Percentiles rank a stretch among this genome's conserved stretches.
Conservation (phyloP, 2,113 vertebrate genomes). For the Corydoras sp. region DNA sequence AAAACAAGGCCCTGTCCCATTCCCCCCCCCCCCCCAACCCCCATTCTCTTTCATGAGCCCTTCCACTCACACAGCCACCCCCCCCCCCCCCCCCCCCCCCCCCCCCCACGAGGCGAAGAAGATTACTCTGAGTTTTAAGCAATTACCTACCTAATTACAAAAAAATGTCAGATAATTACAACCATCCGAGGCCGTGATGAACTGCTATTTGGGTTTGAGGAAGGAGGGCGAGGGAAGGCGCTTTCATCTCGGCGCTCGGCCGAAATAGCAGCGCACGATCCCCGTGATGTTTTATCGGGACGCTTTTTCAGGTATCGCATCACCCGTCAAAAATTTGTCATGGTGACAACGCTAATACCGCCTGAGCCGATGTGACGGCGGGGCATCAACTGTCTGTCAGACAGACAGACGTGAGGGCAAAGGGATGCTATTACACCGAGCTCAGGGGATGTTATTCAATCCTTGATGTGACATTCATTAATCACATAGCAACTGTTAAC, state of each 20-base stretch:
- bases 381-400: conserved; percentile 6
- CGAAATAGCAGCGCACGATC: too few species aligned
- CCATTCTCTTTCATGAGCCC: conserved; percentile 23
- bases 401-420: conserved; percentile 4
- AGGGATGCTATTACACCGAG: conserved; percentile 17
- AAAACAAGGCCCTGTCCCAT: too few species aligned
- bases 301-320: background rate
- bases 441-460: conserved; percentile 8
- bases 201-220: background rate
- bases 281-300: too few species aligned
- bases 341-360: conserved; percentile 13
- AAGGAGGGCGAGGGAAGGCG: too few species aligned
- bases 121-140: conserved; percentile 42
- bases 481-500: conserved; percentile 1
- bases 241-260: too few species aligned
- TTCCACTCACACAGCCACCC: conserved; percentile 14
- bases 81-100: conserved; percentile 24
- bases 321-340: conserved; percentile 4
- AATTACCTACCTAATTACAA: conserved; percentile 44
- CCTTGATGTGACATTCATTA: conserved; percentile 24
- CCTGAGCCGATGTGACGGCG: background rate
- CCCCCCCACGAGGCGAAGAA: conserved; percentile 16
- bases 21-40: background rate
- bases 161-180: conserved; percentile 41
- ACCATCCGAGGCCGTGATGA: conserved; percentile 30